Base-by-base conservation (phyloP, 2,113 vertebrate species). In the Stigmatopora nigra region DNA sequence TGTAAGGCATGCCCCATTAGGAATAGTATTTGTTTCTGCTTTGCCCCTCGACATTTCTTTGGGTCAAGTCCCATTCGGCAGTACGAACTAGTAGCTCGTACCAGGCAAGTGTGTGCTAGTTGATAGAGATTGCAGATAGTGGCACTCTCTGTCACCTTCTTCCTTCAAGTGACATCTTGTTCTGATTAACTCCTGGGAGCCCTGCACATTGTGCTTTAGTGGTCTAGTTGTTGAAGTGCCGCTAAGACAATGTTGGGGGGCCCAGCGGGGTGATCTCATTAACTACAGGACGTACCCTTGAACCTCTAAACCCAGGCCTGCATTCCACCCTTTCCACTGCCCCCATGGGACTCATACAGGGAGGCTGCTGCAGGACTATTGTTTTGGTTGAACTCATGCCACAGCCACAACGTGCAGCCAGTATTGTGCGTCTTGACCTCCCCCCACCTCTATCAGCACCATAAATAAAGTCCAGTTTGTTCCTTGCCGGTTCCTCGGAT, bases 221-320 rank as follows among this genome's bases (percentile, higher is more conserved):
- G 61, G 61, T 67, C 69, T 61, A 55, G 20, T 45, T 60, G 71
- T 71, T 70, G 64, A 38, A 45, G 49, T 20, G 35, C 65, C 66
- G 68, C 57, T 72, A 78, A 70, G 68, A 57, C 71, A 61, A 78
- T 45, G 58, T 80, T 19, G 14, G 47, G 63, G 77, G 81, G 82
- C 81, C 80, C 76, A 63, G 75, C 35, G 51, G 67, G 78, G 78
- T 78, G 84, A 82, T 74, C 79, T 86, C 86, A 86, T 87, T 86
- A 87, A 79, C 75, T 84, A 81, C 79, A 87, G 81, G 78, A 84
- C 79, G 66, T 86, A 85, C 71, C 84, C 76, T 79, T 80, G 79
- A 80, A 86, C 78, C 84, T 87, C 78, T 76, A 84, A 83, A 84
- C 80, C 77, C 80, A 82, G 79, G 66, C 73, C 75, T 51, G 70